Base-by-base conservation (phyloP, 2,797 vertebrate genomes). In the Neopelma chrysocephalum region DNA sequence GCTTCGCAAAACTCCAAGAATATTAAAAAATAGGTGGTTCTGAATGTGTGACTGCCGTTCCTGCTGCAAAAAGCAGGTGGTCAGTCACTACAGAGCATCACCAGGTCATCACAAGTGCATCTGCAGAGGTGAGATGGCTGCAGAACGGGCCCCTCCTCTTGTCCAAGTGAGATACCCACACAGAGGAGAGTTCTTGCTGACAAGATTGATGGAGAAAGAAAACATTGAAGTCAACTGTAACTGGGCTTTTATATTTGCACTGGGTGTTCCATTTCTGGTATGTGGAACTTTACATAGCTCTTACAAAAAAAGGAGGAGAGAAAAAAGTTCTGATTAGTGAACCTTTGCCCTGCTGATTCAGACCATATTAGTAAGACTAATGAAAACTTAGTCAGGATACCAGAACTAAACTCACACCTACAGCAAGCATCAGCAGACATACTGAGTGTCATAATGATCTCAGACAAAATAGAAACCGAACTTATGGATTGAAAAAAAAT, bases 261-360 rank as follows among this genome's bases (percentile, higher is more conserved):
- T 84, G 71, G 64, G 87, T 77, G 82, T 86, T 95, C 89, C 87
- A 69, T 31, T 90, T 92, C 51, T 91, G 66, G n/a, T 71, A 77
- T 11, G 7, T 54, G 65, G 77, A 86, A 71, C 47, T 95, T 80
- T 71, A 89, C n/a, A 82, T n/a, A 92, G 47, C 60, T 87, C 38
- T 87, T 65, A 68, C 43, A 64, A 79, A 61, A 50, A 77, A 77
- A 65, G 54, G 57, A 70, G 23, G 47, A 70, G 48, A 83, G 57
- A 57, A 79, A 32, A 43, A 40, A 27, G 62, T 87, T 80, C 53
- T 85, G 45, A 1, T 73, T 82, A 66, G 36, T n/a, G 68, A 80
- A 82, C 12, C 47, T 82, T 56, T 71, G 45, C 34, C 48, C 45
- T 80, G 60, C 32, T 82, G 40, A 87, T 75, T 71, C 27, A 85